Evolutionary conservation across 2,113 vertebrate species (phyloP), one percentile per base, ranked within the genome.

Genomic region (Mirounga angustirostris): DNA sequence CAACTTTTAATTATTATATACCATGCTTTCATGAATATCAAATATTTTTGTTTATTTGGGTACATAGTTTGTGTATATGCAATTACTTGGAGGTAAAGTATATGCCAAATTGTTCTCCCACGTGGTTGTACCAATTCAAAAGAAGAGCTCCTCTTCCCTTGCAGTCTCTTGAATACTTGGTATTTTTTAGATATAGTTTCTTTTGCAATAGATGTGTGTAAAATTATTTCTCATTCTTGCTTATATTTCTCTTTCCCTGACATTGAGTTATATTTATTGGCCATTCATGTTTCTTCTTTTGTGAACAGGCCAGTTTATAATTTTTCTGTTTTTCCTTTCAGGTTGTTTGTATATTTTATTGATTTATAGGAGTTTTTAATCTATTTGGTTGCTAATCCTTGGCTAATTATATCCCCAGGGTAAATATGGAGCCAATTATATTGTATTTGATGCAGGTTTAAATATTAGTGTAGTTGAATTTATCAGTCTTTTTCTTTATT

Each of bases 161-260:
- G 65, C 40, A 85, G 40, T 76, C 40, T 93, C 33, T 79, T 67
- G 88, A 84, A 13, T 11, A 22, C 36, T 78, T 69, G 40, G 10
- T 61, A 61, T 79, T 96, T 93, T 96, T 94, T 54, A 73, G 54
- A 71, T 63, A n/a, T 96, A 61, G 67, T 93, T 90, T 93, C 33
- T 69, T 93, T 89, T 87, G 52, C 28, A 59, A 10, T 63, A 89
- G n/a, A n/a, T 36, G 7, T 63, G 5, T 84, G n/a, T 93, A 85
- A 89, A 87, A 92, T 46, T 73, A 5, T 65, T 21, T 78, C 24
- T 86, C 5, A 59, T 76, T 79, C 21, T 85, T 71, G 40, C 63
- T 85, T 85, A 52, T 79, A 63, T 85, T 90, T 85, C 33, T 63
- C 1, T 78, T 90, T 96, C 15, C 2, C 28, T 85, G 61, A 71